Evolutionary conservation across 2,888 invertebrate genomes (phyloP), one percentile per base, ranked within the genome.

Genomic region (Lepidochitona cinerea): DNA sequence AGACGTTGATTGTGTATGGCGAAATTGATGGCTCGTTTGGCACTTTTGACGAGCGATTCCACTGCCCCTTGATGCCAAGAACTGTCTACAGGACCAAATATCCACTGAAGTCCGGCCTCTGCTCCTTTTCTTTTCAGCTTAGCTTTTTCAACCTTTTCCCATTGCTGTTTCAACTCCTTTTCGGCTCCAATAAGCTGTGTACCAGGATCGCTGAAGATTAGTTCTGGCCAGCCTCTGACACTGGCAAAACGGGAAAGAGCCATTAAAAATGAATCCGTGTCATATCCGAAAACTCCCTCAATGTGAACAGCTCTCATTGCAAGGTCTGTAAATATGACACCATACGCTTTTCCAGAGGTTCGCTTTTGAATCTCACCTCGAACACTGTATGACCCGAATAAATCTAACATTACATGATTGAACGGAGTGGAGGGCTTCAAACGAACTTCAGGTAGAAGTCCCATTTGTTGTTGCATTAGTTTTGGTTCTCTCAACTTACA

Each of bases 1-100:
- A 54, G 54, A 6, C 70, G 5, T 54, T 70, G 70, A 35, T 70
- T 70, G 9, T 70, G 53, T 14, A 71, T 49, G 6, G 49, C 32
- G 32, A 71, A 71, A 49, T 49, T 32, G 9, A 71, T 65, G 9
- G 65, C 37, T 1, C 52, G 33, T 65, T 71, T 66, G 14, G 49
- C 66, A 66, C 49, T 33, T 32, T 71, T 41, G 9, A 71, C 66
- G 18, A 71, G n/a, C 1, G 71, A 18, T 65, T 71, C 71, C 0
- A 49, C 71, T 26, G 71, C 64, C 18, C 71, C 71, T 37, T 71
- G 71, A 65, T 71, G 52, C 65, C 65, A 71, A 23, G 64, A 65
- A 29, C 65, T 66, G 65, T 71, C 49, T 18, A 65, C 71, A n/a
- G 71, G 71, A 3, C 65, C 65, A 65, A 71, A 71, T 1, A 37